A percentile compares a stretch with the other conserved stretches of the same genome.
Evolutionary conservation across 2,888 invertebrate genomes (phyloP).

Genomic region (Euplagia quadripunctaria): DNA sequence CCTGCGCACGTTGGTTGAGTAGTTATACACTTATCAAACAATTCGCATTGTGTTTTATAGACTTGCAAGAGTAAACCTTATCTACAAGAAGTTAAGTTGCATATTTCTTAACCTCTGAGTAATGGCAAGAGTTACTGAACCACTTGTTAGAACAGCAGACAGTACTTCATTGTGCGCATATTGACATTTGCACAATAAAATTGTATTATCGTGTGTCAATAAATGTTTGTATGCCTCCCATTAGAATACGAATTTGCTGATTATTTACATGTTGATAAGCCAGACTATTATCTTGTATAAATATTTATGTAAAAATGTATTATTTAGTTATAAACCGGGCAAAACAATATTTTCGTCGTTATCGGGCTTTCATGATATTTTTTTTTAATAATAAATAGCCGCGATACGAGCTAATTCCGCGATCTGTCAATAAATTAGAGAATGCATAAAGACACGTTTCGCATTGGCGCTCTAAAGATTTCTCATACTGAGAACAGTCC

Average conservation of each 20-base stretch:
- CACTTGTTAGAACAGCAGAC: constrained; percentile 7
- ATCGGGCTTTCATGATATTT: no score
- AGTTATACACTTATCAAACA: constrained; percentile 4
- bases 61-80: not conserved
- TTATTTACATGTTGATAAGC: not conserved
- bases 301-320: not conserved
- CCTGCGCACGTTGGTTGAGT: not conserved
- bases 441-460: no score
- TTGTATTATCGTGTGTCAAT: constrained; percentile 3
- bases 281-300: not conserved
- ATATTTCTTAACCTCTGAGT: not conserved
- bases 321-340: not conserved
- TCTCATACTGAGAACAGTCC: no score
- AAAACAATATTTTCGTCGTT: not conserved
- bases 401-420: not conserved
- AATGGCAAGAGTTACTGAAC: not conserved
- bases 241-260: not conserved
- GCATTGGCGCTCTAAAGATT: no score
- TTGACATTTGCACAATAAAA: constrained; percentile 3
- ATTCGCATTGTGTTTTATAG: constrained; percentile 5
- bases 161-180: constrained; percentile 2
- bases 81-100: not conserved
- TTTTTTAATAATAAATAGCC: not conserved
- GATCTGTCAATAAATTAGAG: not conserved
- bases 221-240: constrained; percentile 2